Base-by-base conservation (phyloP, 1,140 invertebrate genomes). In the Mya arenaria region DNA sequence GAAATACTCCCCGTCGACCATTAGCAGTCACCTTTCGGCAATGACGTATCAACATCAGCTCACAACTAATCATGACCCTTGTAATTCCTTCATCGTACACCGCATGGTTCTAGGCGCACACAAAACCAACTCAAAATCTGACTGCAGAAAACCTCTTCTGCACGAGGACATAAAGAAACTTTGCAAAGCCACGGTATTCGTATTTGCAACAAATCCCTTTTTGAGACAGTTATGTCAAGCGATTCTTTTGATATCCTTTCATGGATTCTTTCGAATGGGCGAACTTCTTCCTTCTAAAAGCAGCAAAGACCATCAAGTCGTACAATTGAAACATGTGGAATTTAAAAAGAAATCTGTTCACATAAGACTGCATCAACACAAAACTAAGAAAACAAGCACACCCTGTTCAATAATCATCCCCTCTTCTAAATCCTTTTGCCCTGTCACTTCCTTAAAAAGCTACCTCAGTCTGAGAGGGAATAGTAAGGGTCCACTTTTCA, bases 1-100 rank as follows among this genome's bases (percentile, higher is more conserved):
- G 34, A 25, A 39, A 30, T 23, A 44, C 1, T 36, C 65, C 1
- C 65, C 65, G 6, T 39, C 65, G 13, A 68, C 65, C 8, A 68
- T 68, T 17, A 68, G 65, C 30, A 68, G 65, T 44, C 65, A 68
- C 30, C 65, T 68, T 13, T 68, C 65, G 4, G 65, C 65, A 1
- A 44, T 68, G 34, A 1, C 65, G 6, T 68, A 17, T 41, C 48
- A 30, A 44, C 39, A 68, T 25, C 37, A 8, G 30, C n/a, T 68
- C 1, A 1, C 36, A 15, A 41, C n/a, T 68, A 30, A 5, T 17
- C 37, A 44, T 25, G 39, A 68, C n/a, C 65, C 65, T 44, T 68
- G 65, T 44, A 17, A 1, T 5, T 5, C 36, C 3, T 68, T 23
- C 1, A 17, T 44, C 23, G 48, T 44, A 1, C 4, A 17, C 1